Evolutionary conservation across 1,140 invertebrate genomes (phyloP).

Genomic region (Tetranychus cinnabarinus): DNA sequence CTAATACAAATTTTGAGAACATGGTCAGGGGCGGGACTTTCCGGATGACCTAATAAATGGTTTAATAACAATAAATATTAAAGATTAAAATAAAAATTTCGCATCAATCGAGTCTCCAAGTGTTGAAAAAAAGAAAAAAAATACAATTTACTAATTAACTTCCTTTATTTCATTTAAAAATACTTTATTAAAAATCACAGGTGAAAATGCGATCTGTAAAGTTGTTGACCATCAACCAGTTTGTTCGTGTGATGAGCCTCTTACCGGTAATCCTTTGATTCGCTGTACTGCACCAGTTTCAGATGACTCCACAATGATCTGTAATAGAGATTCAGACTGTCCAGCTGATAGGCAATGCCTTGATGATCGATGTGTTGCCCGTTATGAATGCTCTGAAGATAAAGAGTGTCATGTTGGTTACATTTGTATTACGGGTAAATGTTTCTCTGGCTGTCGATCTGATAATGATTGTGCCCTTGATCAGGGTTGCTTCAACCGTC

Average conservation of each 20-base stretch:
- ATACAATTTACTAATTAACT: no score
- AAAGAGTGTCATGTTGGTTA: conserved; percentile 26
- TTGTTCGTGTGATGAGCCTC: conserved; percentile 49
- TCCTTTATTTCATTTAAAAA: no score
- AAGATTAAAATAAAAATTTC: no score
- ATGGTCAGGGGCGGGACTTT: no score
- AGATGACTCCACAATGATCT: background rate
- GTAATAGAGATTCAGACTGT: conserved; percentile 23
- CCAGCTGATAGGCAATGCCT: conserved; percentile 37
- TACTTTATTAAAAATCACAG: no score
- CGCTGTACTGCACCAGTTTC: background rate
- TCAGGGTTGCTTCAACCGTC: conserved; percentile 54
- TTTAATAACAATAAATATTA: no score
- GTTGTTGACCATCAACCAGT: conserved; percentile 52
- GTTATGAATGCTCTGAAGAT: conserved; percentile 12
- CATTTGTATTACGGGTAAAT: conserved; percentile 54
- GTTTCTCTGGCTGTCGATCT: conserved; percentile 49
- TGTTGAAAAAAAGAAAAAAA: no score
- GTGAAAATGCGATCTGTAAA: conserved; percentile 29
- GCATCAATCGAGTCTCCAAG: no score
- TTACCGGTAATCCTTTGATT: conserved; percentile 34
- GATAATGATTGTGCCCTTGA: conserved; percentile 65
- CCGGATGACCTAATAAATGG: no score
- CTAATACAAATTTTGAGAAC: no score
- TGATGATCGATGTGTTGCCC: background rate